Evolutionary conservation across 2,113 vertebrate species (phyloP).

Genomic region (Podarcis muralis): DNA sequence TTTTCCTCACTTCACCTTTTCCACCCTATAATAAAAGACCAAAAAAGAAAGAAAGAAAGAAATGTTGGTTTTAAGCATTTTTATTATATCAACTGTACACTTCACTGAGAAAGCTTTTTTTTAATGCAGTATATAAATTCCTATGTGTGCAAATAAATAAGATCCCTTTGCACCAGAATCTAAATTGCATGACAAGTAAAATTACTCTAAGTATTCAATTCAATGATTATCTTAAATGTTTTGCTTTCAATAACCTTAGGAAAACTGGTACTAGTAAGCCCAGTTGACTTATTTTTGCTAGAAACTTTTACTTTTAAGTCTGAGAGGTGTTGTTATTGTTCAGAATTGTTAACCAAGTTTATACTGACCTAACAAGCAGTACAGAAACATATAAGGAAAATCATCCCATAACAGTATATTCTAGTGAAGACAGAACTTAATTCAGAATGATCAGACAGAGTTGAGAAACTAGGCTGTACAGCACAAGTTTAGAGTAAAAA

Average conservation of each 20-base stretch:
- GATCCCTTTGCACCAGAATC: not conserved
- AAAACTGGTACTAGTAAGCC: not conserved
- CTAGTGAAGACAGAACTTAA: not conserved
- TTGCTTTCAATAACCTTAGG: not conserved
- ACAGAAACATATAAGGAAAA: not conserved
- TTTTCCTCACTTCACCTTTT: constrained; percentile 82
- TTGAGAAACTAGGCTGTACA: not conserved
- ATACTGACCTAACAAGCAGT: not conserved
- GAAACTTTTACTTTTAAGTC: not conserved
- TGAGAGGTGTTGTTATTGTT: not conserved
- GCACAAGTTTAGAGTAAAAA: not conserved
- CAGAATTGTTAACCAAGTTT: not conserved
- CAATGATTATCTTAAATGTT: not conserved
- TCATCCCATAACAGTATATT: not conserved
- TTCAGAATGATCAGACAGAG: not conserved
- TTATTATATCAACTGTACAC: not conserved
- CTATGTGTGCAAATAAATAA: not conserved
- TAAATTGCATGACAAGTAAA: not conserved
- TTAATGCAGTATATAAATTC: not conserved
- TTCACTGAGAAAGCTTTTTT: not conserved
- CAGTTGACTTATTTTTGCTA: not conserved
- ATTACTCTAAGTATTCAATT: not conserved
- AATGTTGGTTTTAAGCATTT: not conserved
- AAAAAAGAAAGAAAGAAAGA: not conserved
- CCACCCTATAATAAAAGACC: constrained; percentile 72